Evolutionary conservation across 1,140 invertebrate species (phyloP).

Genomic region (Zaprionus ghesquierei): DNA sequence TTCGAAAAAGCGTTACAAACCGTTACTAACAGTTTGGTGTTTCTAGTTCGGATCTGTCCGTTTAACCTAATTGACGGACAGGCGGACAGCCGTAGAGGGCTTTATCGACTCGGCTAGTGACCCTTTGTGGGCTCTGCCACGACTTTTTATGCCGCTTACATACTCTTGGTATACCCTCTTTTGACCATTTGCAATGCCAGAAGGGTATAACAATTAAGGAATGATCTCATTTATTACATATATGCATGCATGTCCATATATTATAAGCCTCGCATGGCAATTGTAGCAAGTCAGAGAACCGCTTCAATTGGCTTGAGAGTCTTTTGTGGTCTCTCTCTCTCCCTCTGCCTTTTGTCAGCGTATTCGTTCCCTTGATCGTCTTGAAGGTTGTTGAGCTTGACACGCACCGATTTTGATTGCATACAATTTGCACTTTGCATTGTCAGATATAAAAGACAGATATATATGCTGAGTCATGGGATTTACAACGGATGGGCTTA

Average conservation of each 20-base stretch:
- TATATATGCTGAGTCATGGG: constrained; percentile 47
- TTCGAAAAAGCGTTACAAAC: no score
- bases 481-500: constrained; percentile 48
- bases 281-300: constrained; percentile 43
- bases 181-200: no score
- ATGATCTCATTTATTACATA: neutral
- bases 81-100: no score
- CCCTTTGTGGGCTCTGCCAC: no score
- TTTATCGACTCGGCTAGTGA: no score
- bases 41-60: no score
- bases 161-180: no score
- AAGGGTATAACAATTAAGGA: neutral
- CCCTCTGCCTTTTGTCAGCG: constrained; percentile 6
- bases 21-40: no score
- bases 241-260: neutral
- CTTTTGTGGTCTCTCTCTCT: neutral
- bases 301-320: constrained; percentile 44
- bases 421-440: constrained; percentile 32
- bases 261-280: neutral
- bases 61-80: no score
- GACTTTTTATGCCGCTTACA: no score
- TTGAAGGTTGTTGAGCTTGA: constrained; percentile 37
- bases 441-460: neutral
- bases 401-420: constrained; percentile 44
- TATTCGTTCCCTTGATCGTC: neutral